These are phyloP conservation scores for Dioctria rufipes DNA, from an alignment of 2,888 invertebrate genomes.

Conservation along the genomic window DNA sequence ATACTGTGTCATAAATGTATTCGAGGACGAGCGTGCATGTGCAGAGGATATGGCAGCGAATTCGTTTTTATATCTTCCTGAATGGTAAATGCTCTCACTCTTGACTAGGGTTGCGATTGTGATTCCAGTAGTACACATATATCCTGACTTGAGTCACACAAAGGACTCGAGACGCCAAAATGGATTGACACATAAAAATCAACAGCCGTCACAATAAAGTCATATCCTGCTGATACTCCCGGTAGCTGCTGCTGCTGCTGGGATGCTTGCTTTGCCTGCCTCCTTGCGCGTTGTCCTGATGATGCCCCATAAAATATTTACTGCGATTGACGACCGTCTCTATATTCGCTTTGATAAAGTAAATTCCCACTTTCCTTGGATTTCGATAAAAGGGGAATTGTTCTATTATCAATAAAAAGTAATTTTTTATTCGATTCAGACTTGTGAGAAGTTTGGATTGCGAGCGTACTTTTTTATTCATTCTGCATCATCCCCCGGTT, in stretches of 20 bases:
- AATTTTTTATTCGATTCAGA: constrained; percentile 43
- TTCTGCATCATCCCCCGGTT: constrained; percentile 19
- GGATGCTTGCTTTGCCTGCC: constrained; percentile 7
- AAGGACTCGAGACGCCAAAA: constrained; percentile 55
- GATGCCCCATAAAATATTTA: constrained; percentile 57
- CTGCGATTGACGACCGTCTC: constrained; percentile 55
- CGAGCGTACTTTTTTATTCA: constrained; percentile 20
- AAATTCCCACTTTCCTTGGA: constrained; percentile 37
- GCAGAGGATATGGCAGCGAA: constrained; percentile 53
- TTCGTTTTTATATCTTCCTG: constrained; percentile 59
- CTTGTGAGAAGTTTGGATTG: constrained; percentile 36
- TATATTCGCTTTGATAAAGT: constrained; percentile 56
- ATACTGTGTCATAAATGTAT: constrained; percentile 28
- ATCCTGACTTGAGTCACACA: constrained; percentile 31
- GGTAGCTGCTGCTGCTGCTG: constrained; percentile 12
- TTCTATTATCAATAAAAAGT: constrained; percentile 52
- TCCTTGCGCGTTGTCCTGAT: constrained; percentile 31
- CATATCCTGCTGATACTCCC: constrained; percentile 56
- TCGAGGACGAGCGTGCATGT: constrained; percentile 46
- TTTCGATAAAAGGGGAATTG: constrained; percentile 53
- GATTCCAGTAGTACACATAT: no score
- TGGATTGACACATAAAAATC: constrained; percentile 60
- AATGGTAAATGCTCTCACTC: constrained; percentile 54
- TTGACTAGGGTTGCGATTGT: constrained; percentile 12
- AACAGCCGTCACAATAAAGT: constrained; percentile 60